A percentile compares a stretch with the other conserved stretches of the same genome.
Evolutionary conservation across 2,888 invertebrate species (phyloP).

Genomic region (Colostygia pectinataria): DNA sequence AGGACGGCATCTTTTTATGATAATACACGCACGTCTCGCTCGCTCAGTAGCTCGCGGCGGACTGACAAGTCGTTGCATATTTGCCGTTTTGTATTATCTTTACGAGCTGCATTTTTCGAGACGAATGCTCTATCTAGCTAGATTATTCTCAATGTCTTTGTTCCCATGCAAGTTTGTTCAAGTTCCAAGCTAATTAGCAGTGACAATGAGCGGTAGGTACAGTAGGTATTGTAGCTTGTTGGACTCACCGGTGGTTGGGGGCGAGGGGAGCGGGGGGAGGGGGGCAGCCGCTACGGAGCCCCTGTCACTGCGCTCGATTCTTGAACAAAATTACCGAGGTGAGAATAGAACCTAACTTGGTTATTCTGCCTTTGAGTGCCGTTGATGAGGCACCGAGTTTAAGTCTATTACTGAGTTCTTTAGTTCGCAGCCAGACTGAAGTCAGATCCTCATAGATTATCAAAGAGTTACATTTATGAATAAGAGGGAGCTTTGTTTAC

Average conservation of each 20-base stretch:
- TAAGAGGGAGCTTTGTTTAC: neutral
- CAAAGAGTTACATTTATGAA: too few relatives aligned
- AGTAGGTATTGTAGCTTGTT: conserved; percentile 12
- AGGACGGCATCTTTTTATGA: too few relatives aligned
- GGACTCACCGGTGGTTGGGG: conserved; percentile 67
- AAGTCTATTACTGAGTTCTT: neutral
- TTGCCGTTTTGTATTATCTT: too few relatives aligned
- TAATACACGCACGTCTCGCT: too few relatives aligned
- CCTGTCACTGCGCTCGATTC: conserved; percentile 72
- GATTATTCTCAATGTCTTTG: too few relatives aligned
- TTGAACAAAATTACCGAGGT: conserved; percentile 78
- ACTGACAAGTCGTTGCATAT: too few relatives aligned
- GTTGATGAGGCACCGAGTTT: conserved; percentile 13
- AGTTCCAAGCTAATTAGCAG: conserved; percentile 59
- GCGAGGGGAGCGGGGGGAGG: conserved; percentile 46
- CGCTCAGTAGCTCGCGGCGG: too few relatives aligned
- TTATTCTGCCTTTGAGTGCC: conserved; percentile 10
- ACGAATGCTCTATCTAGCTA: too few relatives aligned
- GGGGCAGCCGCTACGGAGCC: conserved; percentile 65
- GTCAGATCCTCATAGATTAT: too few relatives aligned
- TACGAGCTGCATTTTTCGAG: too few relatives aligned
- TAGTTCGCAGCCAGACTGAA: neutral
- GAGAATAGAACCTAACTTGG: conserved; percentile 40
- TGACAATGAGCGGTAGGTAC: conserved; percentile 18
- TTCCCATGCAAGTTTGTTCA: conserved; percentile 55